phyloP scores from a whole-genome alignment of 2,113 vertebrate genomes.

The Chionomys nivalis region DNA sequence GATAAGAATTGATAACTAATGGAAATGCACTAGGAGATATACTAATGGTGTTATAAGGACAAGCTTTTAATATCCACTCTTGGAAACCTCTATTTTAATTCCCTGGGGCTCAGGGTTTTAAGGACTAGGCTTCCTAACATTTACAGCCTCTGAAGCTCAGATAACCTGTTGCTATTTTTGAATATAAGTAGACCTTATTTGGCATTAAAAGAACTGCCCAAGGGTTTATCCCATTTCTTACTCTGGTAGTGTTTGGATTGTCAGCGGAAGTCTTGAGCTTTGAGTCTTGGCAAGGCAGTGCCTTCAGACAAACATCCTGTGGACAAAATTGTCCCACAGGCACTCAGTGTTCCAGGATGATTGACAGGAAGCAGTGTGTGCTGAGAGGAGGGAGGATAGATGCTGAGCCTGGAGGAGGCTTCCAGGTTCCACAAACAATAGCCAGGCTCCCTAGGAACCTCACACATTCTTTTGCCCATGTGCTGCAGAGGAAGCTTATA shows the following conservation, averaged over 20 bases:
- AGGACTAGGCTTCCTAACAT: slow-evolving; percentile 62
- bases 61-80: neutral
- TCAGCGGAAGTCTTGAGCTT: slow-evolving; percentile 81
- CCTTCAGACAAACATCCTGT: slow-evolving; percentile 88
- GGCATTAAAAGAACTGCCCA: slow-evolving; percentile 81
- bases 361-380: slow-evolving; percentile 87
- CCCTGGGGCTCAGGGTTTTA: slow-evolving; percentile 39
- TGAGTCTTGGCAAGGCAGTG: slow-evolving; percentile 81
- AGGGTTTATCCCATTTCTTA: slow-evolving; percentile 76
- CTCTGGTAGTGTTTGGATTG: slow-evolving; percentile 76
- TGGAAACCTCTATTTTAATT: slow-evolving; percentile 61
- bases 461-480: slow-evolving; percentile 28
- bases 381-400: slow-evolving; percentile 82
- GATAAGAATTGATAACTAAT: slow-evolving; percentile 49
- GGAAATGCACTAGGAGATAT: neutral
- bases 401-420: slow-evolving; percentile 74
- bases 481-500: neutral
- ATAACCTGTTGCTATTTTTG: slow-evolving; percentile 82
- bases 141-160: slow-evolving; percentile 74
- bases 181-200: slow-evolving; percentile 80
- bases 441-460: slow-evolving; percentile 48
- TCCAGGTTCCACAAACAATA: slow-evolving; percentile 83
- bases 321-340: slow-evolving; percentile 79
- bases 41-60: slow-evolving; percentile 68
- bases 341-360: slow-evolving; percentile 86